Evolutionary conservation across 2,113 vertebrate species (phyloP).

Genomic region (Hemichromis elongatus): DNA sequence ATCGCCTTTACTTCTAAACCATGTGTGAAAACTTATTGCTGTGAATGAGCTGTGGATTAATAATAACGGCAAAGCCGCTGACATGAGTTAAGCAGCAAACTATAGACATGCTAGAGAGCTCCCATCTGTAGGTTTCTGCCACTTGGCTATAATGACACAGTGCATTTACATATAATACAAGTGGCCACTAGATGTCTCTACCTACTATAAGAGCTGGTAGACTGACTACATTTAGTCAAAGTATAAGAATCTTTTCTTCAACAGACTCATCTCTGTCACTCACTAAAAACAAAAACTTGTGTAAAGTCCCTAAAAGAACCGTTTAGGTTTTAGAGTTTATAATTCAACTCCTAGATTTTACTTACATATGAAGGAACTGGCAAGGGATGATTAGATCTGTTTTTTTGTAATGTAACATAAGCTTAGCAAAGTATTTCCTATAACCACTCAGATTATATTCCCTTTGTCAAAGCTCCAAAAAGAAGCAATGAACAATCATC

Average conservation of each 20-base stretch:
- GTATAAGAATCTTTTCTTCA: not conserved
- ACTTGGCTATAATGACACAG: not conserved
- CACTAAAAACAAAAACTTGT: not conserved
- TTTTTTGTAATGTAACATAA: not conserved
- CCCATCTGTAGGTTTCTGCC: not conserved
- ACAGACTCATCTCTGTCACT: not conserved
- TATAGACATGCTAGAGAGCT: not conserved
- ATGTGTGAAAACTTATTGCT: not conserved
- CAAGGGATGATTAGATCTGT: not conserved
- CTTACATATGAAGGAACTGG: rapidly evolving
- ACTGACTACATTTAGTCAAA: not conserved
- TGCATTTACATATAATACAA: no score
- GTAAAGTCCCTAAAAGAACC: not conserved
- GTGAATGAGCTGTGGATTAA: not conserved
- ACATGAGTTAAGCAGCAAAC: not conserved
- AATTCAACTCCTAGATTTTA: not conserved
- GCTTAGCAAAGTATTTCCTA: no score
- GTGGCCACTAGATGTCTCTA: no score
- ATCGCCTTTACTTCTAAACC: not conserved
- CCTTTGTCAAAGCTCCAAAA: not conserved
- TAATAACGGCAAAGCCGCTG: not conserved
- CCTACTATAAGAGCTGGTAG: not conserved
- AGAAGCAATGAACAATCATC: rapidly evolving
- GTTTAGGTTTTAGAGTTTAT: not conserved
- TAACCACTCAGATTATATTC: not conserved